Base-by-base conservation (phyloP, 2,797 vertebrate genomes). In the Pseudopleuronectes americanus region DNA sequence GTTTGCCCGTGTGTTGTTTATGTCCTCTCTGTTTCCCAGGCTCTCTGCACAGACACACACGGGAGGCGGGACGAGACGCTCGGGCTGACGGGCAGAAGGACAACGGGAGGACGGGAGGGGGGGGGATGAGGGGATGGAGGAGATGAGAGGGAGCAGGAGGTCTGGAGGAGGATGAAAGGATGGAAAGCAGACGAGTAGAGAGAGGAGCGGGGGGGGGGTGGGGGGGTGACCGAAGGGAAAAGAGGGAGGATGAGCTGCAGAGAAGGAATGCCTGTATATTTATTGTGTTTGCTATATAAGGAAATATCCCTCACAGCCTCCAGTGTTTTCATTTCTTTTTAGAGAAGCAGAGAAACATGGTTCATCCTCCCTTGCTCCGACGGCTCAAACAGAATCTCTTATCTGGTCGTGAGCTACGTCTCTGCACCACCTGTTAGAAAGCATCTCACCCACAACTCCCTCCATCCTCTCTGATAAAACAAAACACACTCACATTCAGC, bases 1-100 rank as follows among this genome's bases (percentile, higher is more conserved):
- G 78, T 88, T 91, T 90, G 86, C 85, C 65, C n/a, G n/a, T 55
- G 68, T 58, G 62, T 86, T 87, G 84, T 92, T 93, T 90, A 91
- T 90, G 85, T 63, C 85, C 85, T 47, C 8, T 84, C 74, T 83
- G 91, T 31, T 90, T 92, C 85, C 83, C 83, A 86, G 84, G 82
- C 83, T 77, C 76, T 48, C 36, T 52, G 19, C 4, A 2, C 23
- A 49, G 36, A 67, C 69, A 68, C 22, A 47, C 52, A 45, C 53
- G 21, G 19, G 45, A 12, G 36, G 36, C 12, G 9, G 36, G 14
- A 41, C 8, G 38, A 74, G 62, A 78, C 59, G 67, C 68, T 58
- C 70, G 58, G 66, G 74, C 59, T 79, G 76, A 64, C 4, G 71
- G 28, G 23, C 64, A 84, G 55, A 68, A 64, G 52, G 52, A 71